Base-by-base conservation (phyloP, 2,797 vertebrate genomes). In the Pelochelys cantorii region DNA sequence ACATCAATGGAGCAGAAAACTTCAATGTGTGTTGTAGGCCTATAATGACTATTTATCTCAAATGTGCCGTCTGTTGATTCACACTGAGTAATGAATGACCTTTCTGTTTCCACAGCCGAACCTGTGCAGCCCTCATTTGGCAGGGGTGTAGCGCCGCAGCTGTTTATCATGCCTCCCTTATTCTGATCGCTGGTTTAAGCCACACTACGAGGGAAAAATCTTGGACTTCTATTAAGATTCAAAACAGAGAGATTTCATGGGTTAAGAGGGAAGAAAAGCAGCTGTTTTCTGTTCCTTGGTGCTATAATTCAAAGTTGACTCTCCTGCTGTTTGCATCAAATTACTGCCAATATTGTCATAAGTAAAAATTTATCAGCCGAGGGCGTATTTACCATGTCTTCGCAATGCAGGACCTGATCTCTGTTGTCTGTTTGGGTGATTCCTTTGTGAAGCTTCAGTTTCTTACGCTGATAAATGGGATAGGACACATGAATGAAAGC, bases 91-190 rank as follows among this genome's bases (percentile, higher is more conserved):
- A 99, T 98, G 98, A 98, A 99, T 98, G 98, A 98, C 98, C 97
- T 98, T 98, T 98, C 98, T 98, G 97, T 98, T 97, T 97, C 96
- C 86, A 74, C 93, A 97, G 97, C 97, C 95, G 90, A 95, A 97
- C 96, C 97, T 97, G 94, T 94, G 88, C 29, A 92, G 94, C 81
- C 95, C 96, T 96, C 90, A 79, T 95, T 97, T 84, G 85, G 97
- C 88, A 90, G 94, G 86, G 96, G 95, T 93, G 91, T 92, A 95
- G 96, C 83, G 90, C 83, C 80, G 94, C 80, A 92, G 95, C 96
- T 96, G 96, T 98, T 98, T 97, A 97, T 99, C 98, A 98, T 90
- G 96, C 97, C 98, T 98, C 98, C 98, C 97, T 98, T 98, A 97
- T 85, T 95, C 95, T 86, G 91, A 97, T 98, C 96, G 52, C 90